Evolutionary conservation across 2,113 vertebrate species (phyloP).

Genomic region (Spilogale gracilis): DNA sequence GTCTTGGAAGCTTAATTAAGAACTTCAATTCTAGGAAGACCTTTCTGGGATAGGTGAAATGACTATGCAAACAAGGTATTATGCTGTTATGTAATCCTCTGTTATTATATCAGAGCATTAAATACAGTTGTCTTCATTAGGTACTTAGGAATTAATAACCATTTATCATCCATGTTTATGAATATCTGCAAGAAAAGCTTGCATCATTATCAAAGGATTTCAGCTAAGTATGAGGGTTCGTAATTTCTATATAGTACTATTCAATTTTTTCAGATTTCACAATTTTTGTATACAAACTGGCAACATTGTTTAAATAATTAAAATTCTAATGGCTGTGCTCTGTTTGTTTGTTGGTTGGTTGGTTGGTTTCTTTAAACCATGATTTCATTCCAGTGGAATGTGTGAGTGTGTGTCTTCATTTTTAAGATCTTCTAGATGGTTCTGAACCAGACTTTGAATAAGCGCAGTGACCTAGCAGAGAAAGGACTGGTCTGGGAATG

Average conservation of each 20-base stretch:
- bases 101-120: neutral
- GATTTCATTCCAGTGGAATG: neutral
- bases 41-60: neutral
- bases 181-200: neutral
- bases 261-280: slow-evolving; percentile 28
- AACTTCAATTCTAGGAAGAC: neutral
- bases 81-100: neutral
- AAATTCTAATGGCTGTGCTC: neutral
- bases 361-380: neutral
- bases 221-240: neutral
- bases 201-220: neutral
- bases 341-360: neutral
- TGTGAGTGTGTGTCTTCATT: neutral
- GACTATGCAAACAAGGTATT: neutral
- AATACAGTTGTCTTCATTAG: slow-evolving; percentile 4
- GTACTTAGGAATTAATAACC: neutral
- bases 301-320: slow-evolving; percentile 4
- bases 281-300: neutral
- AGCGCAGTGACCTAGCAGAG: neutral
- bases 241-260: neutral
- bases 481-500: neutral
- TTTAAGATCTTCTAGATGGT: neutral
- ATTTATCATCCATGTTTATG: neutral
- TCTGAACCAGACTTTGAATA: neutral
- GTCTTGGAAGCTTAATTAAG: slow-evolving; percentile 60